These are phyloP conservation scores for Timema podura DNA, from an alignment of 2,888 invertebrate species.

Conservation along the genomic window DNA sequence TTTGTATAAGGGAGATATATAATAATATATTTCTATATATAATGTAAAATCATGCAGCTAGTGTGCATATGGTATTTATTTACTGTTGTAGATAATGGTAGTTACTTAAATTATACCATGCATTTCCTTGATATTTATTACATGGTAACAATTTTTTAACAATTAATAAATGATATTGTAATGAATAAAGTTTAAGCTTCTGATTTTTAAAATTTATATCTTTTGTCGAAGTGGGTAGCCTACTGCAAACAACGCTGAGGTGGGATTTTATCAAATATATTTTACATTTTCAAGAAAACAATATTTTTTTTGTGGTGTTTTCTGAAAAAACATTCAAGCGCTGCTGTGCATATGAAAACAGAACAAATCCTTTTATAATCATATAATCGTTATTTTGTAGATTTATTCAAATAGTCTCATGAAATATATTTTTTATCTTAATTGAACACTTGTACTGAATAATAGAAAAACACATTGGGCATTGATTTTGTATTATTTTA, in stretches of 20 bases:
- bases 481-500: conserved; percentile 7
- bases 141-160: conserved; percentile 15
- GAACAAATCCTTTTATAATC: conserved; percentile 22
- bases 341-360: conserved; percentile 26
- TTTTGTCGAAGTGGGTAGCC: conserved; percentile 17
- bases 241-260: conserved; percentile 27
- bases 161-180: conserved; percentile 13
- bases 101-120: too few species aligned
- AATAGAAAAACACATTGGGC: conserved; percentile 14
- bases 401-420: conserved; percentile 15
- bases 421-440: conserved; percentile 11
- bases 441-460: conserved; percentile 25
- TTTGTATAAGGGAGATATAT: background rate
- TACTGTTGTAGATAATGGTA: background rate
- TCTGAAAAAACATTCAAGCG: conserved; percentile 20
- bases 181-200: conserved; percentile 23
- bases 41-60: background rate
- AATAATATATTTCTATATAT: background rate
- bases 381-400: conserved; percentile 20
- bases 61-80: conserved; percentile 4
- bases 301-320: conserved; percentile 14
- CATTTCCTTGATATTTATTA: background rate
- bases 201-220: conserved; percentile 12
- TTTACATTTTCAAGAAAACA: conserved; percentile 19
- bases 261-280: conserved; percentile 24